A percentile compares a stretch with the other conserved stretches of the same genome.
Evolutionary conservation across 1,140 invertebrate genomes (phyloP).

Genomic region (Phymastichus coffea): DNA sequence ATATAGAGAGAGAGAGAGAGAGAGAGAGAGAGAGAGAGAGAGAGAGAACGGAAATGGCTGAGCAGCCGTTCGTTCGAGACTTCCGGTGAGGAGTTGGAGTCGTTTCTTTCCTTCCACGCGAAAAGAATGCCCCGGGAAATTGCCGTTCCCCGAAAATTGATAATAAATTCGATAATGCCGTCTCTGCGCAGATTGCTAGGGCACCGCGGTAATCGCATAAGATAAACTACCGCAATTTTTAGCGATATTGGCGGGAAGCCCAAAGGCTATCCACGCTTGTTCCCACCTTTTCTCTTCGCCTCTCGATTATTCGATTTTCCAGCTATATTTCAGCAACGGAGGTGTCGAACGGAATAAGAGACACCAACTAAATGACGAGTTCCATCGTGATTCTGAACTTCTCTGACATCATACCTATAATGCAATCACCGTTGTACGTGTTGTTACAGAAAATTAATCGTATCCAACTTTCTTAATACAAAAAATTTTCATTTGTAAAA

Average conservation of each 20-base stretch:
- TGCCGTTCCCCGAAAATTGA: constrained; percentile 53
- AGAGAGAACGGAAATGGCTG: constrained; percentile 57
- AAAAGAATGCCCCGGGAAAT: constrained; percentile 43
- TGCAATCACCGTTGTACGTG: no score
- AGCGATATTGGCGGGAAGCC: constrained; percentile 26
- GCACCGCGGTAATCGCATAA: constrained; percentile 42
- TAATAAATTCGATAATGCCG: constrained; percentile 57
- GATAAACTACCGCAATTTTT: constrained; percentile 51
- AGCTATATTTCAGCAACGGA: not conserved
- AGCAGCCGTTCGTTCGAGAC: constrained; percentile 54
- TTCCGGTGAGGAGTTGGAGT: constrained; percentile 55
- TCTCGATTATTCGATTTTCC: constrained; percentile 1
- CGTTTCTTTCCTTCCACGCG: constrained; percentile 22
- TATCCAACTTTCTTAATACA: no score
- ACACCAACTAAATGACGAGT: not conserved
- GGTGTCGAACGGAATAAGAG: not conserved
- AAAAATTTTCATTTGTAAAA: no score
- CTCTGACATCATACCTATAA: no score
- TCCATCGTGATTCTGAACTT: no score
- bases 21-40: no score
- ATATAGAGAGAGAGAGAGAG: no score
- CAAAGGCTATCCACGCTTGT: not conserved
- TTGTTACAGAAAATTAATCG: no score
- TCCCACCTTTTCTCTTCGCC: not conserved
- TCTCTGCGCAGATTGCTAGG: no score